Base-by-base conservation (phyloP, 2,113 vertebrate genomes). In the Alligator sinensis region DNA sequence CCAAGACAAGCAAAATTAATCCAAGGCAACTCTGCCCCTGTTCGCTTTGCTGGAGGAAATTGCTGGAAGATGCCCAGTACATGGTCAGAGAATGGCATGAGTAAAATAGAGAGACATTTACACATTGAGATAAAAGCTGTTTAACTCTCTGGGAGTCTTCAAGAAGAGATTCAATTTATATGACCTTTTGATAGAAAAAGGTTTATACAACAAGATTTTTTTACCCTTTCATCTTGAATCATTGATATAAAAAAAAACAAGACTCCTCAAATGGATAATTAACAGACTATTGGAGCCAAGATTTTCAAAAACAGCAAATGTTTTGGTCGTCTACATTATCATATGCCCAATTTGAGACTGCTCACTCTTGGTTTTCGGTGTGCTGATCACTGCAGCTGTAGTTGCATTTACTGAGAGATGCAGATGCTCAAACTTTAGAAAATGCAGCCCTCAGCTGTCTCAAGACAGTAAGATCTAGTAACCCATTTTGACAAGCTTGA, bases 401-500 rank as follows among this genome's bases (percentile, higher is more conserved):
- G 88, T 96, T 91, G 91, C 90, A 94, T 95, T 96, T 90, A 90
- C 80, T 77, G 87, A 89, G 64, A 94, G 28, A n/a, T 28, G 10
- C 83, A 77, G 93, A 92, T 96, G 94, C 88, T 93, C 64, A 88
- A 95, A 92, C 93, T 94, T 80, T 95, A 93, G 93, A 89, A 77
- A 95, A 96, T 96, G 94, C 94, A 96, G 95, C 90, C 89, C 94
- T 90, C 96, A 95, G 95, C 95, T 96, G 95, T 91, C 95, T 89
- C 89, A 92, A 89, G 87, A 92, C 89, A 80, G 87, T 95, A 96
- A 92, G 15, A 95, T 93, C 93, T 94, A 96, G 84, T 77, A 70
- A 94, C 94, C 64, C 30, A 74, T 95, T 95, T 86, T 92, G 82
- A 94, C 90, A 89, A 81, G 91, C 93, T 94, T 76, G 89, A 87